Percentiles rank a stretch among this genome's conserved stretches.
phyloP scores from a whole-genome alignment of 23 tunicate species.

The Styela clava region DNA sequence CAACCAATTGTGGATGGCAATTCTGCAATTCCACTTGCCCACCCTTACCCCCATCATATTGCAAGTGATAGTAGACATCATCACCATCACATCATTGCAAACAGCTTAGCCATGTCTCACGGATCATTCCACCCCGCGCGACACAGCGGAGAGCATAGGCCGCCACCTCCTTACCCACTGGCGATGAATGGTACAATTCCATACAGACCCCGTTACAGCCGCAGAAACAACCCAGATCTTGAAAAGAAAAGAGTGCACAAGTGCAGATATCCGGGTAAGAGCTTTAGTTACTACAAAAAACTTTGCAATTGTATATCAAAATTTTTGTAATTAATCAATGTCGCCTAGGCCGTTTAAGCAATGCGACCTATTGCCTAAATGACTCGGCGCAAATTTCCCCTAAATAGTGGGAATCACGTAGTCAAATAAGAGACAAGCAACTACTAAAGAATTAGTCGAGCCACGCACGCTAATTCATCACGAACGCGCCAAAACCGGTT shows the following conservation, averaged over 20 bases:
- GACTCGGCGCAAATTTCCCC: neutral
- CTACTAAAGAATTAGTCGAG: no score
- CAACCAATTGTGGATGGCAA: slow-evolving; percentile 49
- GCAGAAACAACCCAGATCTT: slow-evolving; percentile 90
- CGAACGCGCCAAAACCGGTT: neutral
- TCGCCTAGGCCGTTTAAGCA: no score
- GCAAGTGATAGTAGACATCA: slow-evolving; percentile 22
- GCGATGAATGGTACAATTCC: slow-evolving; percentile 90
- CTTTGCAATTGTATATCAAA: no score
- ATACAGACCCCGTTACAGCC: slow-evolving; percentile 90
- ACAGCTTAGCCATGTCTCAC: slow-evolving; percentile 12
- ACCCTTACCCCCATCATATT: neutral
- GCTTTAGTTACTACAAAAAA: no score
- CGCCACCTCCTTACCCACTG: slow-evolving; percentile 61
- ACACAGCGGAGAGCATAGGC: slow-evolving; percentile 46
- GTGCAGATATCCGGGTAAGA: slow-evolving; percentile 80
- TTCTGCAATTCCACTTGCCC: slow-evolving; percentile 8
- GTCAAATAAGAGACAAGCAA: neutral
- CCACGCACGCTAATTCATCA: neutral
- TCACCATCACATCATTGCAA: slow-evolving; percentile 12
- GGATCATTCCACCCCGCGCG: slow-evolving; percentile 5
- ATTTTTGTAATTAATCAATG: no score
- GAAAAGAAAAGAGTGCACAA: slow-evolving; percentile 97
- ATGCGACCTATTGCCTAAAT: no score
- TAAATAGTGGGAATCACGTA: neutral